A percentile compares a stretch with the other conserved stretches of the same genome.
Conservation (phyloP, 2,113 vertebrate genomes). For the Marmota flaviventris region DNA sequence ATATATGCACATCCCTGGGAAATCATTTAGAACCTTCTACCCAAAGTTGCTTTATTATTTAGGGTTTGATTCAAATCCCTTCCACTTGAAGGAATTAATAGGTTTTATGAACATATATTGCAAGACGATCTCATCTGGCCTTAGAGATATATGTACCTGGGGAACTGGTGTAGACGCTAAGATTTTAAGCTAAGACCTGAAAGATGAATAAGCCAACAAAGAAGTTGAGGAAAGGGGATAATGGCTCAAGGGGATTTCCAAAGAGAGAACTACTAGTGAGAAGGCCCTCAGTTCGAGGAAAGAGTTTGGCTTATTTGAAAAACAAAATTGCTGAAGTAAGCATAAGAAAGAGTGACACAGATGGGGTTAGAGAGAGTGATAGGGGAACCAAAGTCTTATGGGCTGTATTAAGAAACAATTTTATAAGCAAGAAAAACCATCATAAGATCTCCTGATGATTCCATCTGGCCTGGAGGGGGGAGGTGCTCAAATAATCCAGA, state of each 20-base stretch:
- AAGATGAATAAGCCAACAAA: slow-evolving; percentile 18
- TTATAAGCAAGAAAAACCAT: slow-evolving; percentile 15
- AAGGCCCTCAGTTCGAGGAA: background rate
- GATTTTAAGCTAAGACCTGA: background rate
- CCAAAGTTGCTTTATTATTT: background rate
- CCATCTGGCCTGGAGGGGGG: too few relatives aligned
- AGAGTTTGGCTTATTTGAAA: background rate
- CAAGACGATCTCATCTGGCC: background rate
- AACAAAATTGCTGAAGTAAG: slow-evolving; percentile 32
- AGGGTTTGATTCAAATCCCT: background rate
- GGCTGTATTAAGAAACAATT: background rate
- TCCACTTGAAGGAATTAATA: background rate
- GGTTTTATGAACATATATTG: background rate
- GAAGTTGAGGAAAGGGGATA: background rate
- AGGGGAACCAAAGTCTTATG: background rate
- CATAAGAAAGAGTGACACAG: background rate
- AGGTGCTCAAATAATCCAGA: background rate
- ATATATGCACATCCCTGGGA: background rate
- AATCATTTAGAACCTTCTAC: background rate
- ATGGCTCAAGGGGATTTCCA: slow-evolving; percentile 64
- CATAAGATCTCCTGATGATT: background rate
- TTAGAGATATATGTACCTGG: background rate
- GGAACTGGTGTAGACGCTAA: background rate
- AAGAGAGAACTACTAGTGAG: background rate
- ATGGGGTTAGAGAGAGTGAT: background rate